A percentile compares a stretch with the other conserved stretches of the same genome.
These are phyloP conservation scores for Rotaria macrura DNA, from an alignment of 2,888 invertebrate genomes.

Conservation along the genomic window DNA sequence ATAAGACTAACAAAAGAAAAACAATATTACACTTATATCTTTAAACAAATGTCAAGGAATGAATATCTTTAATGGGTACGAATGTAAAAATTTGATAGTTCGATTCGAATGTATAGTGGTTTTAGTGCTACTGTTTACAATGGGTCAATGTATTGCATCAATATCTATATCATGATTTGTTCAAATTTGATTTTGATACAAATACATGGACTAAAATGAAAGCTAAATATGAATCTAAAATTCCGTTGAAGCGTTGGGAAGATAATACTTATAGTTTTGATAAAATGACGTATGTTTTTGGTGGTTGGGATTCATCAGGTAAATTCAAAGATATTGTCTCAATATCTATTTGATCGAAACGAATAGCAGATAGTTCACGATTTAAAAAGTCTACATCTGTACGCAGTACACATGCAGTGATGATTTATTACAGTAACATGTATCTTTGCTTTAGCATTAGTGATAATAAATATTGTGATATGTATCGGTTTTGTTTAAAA, in stretches of 20 bases:
- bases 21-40: background rate
- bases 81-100: background rate
- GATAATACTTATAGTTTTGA: background rate
- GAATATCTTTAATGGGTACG: background rate
- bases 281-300: background rate
- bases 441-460: background rate
- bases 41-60: background rate
- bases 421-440: background rate
- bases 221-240: background rate
- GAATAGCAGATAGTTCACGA: background rate
- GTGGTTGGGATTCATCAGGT: slow-evolving; percentile 6
- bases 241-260: background rate
- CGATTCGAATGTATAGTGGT: background rate
- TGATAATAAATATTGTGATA: background rate
- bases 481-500: background rate
- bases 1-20: background rate
- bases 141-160: background rate
- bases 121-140: background rate
- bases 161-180: background rate
- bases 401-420: background rate
- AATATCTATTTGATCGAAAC: background rate
- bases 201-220: background rate
- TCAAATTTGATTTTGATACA: slow-evolving; percentile 2
- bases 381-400: background rate
- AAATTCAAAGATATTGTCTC: background rate